Evolutionary conservation across 1,140 invertebrate genomes (phyloP), one percentile per base, ranked within the genome.

Genomic region (Brachionus angularis): DNA sequence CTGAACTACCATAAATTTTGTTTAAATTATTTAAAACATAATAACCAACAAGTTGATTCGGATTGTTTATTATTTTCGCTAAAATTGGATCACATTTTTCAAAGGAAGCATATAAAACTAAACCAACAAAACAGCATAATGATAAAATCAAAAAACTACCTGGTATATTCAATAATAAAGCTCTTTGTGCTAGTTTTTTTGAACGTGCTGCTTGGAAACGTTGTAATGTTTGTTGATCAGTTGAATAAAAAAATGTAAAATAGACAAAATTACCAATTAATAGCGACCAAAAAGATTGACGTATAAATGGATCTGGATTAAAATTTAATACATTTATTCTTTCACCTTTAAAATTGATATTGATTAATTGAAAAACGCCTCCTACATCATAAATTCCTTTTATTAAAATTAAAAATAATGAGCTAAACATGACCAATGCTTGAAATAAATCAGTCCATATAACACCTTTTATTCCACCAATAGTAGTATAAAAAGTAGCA

Each of bases 361-460:
- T 18, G 27, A 64, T 47, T 12, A 52, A 47, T 39, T 47, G 21
- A 5, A 12, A 18, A 36, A 69, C 16, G n/a, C 72, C 72, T n/a
- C 72, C 72, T 12, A 67, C 3, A 14, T 33, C 33, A 36, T 46
- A 42, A 18, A 70, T 50, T 3, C 72, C 72, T 33, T 46, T 46
- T 14, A 69, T 46, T 21, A 64, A 23, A 16, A 93, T 87, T 47
- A 89, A 83, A 1, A 93, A 79, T 18, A 93, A 81, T 0, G 91
- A 91, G 0, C 86, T 86, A 49, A 90, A 87, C 88, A 95, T 93
- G 0, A 94, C 82, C 3, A 89, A 76, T 0, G 88, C 86, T 81
- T 95, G 93, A 74, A 96, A 88, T 0, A 91, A 87, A 79, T 96
- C 93, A 0, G 91, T 91, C 84, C 91, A 91, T 16, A 64, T 64